phyloP scores from a whole-genome alignment of 2,113 vertebrate genomes.

The Ammodytes marinus region DNA sequence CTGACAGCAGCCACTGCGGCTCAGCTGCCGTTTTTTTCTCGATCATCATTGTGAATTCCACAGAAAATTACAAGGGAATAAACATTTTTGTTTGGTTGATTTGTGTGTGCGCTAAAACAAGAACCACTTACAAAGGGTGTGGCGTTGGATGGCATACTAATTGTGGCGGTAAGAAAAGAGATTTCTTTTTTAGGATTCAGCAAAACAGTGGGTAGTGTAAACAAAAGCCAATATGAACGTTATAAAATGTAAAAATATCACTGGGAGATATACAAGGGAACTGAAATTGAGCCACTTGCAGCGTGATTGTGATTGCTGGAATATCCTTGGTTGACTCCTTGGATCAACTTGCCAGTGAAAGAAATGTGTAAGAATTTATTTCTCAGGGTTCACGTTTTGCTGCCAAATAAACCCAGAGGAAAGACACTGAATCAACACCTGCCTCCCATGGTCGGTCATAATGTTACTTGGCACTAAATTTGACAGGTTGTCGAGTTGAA shows the following conservation, averaged over 20 bases:
- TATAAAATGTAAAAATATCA: slow-evolving; percentile 22
- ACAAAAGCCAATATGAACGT: slow-evolving; percentile 13
- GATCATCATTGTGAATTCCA: slow-evolving; percentile 83
- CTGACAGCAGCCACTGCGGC: slow-evolving; percentile 83
- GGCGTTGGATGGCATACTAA: slow-evolving; percentile 11
- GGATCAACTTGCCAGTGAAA: not conserved
- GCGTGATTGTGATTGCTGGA: not conserved
- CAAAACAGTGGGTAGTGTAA: not conserved
- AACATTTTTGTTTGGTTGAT: slow-evolving; percentile 82
- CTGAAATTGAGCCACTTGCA: not conserved
- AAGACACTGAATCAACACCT: not conserved
- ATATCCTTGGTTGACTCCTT: not conserved
- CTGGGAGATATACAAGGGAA: not conserved
- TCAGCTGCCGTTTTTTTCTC: slow-evolving; percentile 74
- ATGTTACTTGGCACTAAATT: not conserved
- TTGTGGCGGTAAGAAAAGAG: not conserved
- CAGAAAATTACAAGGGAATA: slow-evolving; percentile 80
- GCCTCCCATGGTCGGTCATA: not conserved
- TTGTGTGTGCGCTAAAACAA: slow-evolving; percentile 74
- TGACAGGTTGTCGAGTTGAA: not conserved
- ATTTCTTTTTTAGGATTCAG: slow-evolving; percentile 26
- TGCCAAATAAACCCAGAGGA: not conserved
- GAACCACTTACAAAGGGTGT: slow-evolving; percentile 25
- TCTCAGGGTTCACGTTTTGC: not conserved
- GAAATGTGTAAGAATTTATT: not conserved